Conservation (phyloP, 1,140 invertebrate species). For the Amphibalanus amphitrite region DNA sequence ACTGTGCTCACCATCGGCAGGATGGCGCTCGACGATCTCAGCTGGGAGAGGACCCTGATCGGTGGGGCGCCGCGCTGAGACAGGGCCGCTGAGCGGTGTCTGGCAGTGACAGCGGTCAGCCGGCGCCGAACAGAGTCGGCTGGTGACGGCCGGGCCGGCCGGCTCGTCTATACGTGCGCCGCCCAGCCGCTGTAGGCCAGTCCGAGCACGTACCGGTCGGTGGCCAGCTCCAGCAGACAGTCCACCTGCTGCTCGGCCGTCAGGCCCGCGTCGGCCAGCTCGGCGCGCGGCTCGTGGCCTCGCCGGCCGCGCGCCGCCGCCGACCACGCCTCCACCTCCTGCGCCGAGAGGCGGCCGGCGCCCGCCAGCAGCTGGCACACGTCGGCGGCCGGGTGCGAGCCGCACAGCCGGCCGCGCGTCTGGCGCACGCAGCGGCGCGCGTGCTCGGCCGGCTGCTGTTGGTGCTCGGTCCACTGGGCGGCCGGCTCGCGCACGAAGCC, state of each 20-base stretch:
- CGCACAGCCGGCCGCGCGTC: constrained; percentile 3
- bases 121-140: too few relatives aligned
- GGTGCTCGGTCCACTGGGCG: constrained; percentile 41
- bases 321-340: background rate
- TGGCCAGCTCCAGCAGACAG: constrained; percentile 32
- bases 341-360: background rate
- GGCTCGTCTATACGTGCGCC: constrained; percentile 28
- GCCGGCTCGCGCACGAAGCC: constrained; percentile 55
- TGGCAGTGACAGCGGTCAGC: too few relatives aligned
- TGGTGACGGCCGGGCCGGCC: too few relatives aligned
- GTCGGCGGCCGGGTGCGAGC: background rate
- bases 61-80: too few relatives aligned
- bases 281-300: background rate
- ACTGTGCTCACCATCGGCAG: too few relatives aligned
- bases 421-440: constrained; percentile 6
- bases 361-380: background rate
- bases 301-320: too few relatives aligned
- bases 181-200: constrained; percentile 31
- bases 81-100: too few relatives aligned
- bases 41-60: too few relatives aligned
- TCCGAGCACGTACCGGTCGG: constrained; percentile 32
- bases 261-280: constrained; percentile 17
- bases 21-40: too few relatives aligned
- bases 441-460: constrained; percentile 23
- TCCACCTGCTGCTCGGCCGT: constrained; percentile 37